Conservation (phyloP, 2,113 vertebrate genomes). For the Thalassarche chlororhynchos region DNA sequence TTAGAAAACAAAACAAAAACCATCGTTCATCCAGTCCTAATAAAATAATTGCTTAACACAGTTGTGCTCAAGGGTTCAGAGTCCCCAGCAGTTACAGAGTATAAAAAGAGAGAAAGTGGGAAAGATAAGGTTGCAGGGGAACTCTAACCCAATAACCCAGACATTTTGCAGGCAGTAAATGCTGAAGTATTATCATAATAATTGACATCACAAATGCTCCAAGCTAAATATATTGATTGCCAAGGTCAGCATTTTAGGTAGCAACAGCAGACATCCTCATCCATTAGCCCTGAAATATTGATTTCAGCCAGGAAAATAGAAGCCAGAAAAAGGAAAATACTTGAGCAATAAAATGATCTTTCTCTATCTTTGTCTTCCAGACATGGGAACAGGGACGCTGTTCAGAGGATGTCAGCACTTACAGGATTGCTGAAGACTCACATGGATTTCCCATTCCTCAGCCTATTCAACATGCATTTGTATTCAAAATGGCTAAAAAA, state of each 20-base stretch:
- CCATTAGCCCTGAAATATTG: slow-evolving; percentile 71
- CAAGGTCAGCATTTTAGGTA: slow-evolving; percentile 65
- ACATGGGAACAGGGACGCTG: background rate
- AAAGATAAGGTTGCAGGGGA: slow-evolving; percentile 10
- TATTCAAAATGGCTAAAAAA: background rate
- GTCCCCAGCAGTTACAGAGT: background rate
- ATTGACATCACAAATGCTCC: slow-evolving; percentile 49
- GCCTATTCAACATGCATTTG: background rate
- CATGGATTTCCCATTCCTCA: background rate
- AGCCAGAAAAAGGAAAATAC: slow-evolving; percentile 33
- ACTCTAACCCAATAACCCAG: slow-evolving; percentile 50
- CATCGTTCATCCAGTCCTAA: background rate
- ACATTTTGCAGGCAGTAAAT: slow-evolving; percentile 40
- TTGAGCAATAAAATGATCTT: slow-evolving; percentile 61
- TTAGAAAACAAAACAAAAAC: background rate
- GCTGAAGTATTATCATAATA: slow-evolving; percentile 33
- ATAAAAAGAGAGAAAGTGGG: background rate
- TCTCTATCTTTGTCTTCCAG: slow-evolving; percentile 64
- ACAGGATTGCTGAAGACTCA: background rate
- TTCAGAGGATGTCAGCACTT: slow-evolving; percentile 13
- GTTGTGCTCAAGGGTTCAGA: background rate
- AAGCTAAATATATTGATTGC: slow-evolving; percentile 67
- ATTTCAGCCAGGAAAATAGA: slow-evolving; percentile 61
- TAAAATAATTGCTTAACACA: slow-evolving; percentile 32
- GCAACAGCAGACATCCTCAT: slow-evolving; percentile 7